Evolutionary conservation across 2,113 vertebrate genomes (phyloP).

Genomic region (Sylvicapra grimmia): DNA sequence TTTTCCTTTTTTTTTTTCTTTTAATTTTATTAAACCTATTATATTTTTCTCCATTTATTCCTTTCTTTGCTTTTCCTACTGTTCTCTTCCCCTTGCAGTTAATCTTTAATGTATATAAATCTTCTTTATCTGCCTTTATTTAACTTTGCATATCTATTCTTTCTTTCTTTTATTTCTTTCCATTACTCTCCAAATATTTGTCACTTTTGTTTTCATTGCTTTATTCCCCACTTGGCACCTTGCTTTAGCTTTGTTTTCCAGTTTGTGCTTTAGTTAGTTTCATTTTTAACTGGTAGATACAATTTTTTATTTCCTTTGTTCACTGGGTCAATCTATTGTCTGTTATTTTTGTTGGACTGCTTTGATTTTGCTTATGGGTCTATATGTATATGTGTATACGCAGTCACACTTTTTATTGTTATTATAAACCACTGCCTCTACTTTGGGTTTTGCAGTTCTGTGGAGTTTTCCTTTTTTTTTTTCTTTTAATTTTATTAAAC

Average conservation of each 20-base stretch:
- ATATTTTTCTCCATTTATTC: too few species aligned
- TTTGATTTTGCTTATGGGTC: not conserved
- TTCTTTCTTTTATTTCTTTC: not conserved
- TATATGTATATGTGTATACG: not conserved
- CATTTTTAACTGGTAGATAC: not conserved
- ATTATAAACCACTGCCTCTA: not conserved
- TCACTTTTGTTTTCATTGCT: not conserved
- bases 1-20: too few species aligned
- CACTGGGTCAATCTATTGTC: not conserved
- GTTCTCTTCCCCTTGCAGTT: not conserved
- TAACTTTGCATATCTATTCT: not conserved
- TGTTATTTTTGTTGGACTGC: not conserved
- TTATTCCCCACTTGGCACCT: not conserved
- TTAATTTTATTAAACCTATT: too few species aligned
- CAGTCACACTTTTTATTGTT: not conserved
- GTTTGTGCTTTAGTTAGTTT: not conserved
- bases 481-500: not conserved
- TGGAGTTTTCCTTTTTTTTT: too few species aligned
- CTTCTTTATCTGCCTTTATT: not conserved
- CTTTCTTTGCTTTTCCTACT: not conserved
- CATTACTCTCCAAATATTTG: not conserved
- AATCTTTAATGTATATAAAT: not conserved
- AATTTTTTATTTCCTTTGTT: not conserved
- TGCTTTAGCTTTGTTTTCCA: not conserved
- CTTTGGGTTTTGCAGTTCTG: not conserved